These are phyloP conservation scores for Drosophila erecta DNA, from an alignment of 1,140 invertebrate species.

Conservation along the genomic window DNA sequence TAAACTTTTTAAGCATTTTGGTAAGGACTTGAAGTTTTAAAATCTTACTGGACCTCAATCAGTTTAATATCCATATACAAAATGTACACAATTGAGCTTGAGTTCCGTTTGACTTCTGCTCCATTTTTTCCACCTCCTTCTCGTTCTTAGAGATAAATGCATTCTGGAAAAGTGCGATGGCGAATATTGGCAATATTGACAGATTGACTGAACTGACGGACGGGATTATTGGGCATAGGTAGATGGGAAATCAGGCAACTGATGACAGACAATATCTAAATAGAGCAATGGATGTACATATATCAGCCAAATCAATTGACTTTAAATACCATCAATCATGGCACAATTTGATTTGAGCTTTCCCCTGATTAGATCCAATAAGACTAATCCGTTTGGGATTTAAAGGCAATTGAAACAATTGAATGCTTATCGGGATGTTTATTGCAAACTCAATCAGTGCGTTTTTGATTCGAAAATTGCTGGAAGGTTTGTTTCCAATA, in stretches of 20 bases:
- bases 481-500: no score
- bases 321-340: slow-evolving; percentile 44
- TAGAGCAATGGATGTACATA: background rate
- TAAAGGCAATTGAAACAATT: slow-evolving; percentile 28
- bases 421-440: slow-evolving; percentile 4
- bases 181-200: slow-evolving; percentile 28
- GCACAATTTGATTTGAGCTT: slow-evolving; percentile 1
- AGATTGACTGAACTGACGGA: slow-evolving; percentile 37
- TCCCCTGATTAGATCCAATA: slow-evolving; percentile 26
- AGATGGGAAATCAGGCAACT: slow-evolving; percentile 16
- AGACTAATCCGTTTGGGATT: slow-evolving; percentile 19
- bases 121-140: background rate
- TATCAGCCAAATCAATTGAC: background rate
- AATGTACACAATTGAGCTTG: slow-evolving; percentile 1
- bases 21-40: background rate
- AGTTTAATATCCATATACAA: background rate
- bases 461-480: no score
- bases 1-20: no score
- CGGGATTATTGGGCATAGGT: slow-evolving; percentile 34
- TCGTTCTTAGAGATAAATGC: background rate
- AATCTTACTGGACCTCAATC: background rate
- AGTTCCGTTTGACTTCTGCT: slow-evolving; percentile 34
- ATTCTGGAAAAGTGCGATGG: slow-evolving; percentile 17
- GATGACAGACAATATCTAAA: slow-evolving; percentile 39
- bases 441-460: background rate